Conservation (phyloP, 2,888 invertebrate genomes). For the Andricus curvator region DNA sequence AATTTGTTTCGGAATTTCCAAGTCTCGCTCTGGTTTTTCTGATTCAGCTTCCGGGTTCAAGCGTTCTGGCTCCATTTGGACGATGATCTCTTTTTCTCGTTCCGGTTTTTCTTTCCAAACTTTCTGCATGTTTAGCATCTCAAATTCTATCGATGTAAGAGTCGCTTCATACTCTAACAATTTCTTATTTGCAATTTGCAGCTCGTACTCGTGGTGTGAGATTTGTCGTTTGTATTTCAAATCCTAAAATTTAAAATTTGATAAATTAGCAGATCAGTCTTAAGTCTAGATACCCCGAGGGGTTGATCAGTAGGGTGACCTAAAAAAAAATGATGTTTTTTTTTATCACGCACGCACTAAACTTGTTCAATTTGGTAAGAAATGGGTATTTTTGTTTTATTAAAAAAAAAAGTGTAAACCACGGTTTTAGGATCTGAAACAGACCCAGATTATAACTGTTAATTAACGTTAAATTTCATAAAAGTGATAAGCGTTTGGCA, state of each 20-base stretch:
- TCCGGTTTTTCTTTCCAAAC: slow-evolving; percentile 61
- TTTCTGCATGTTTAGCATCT: slow-evolving; percentile 66
- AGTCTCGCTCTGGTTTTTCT: background rate
- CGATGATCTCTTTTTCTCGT: background rate
- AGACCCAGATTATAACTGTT: too few relatives aligned
- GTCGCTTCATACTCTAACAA: slow-evolving; percentile 63
- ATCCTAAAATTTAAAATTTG: slow-evolving; percentile 57
- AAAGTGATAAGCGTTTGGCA: too few relatives aligned
- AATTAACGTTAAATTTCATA: too few relatives aligned
- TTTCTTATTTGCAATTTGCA: slow-evolving; percentile 60
- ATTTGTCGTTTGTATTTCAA: slow-evolving; percentile 68
- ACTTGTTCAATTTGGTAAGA: too few relatives aligned
- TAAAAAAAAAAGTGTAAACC: too few relatives aligned
- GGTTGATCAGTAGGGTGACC: too few relatives aligned
- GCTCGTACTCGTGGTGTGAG: slow-evolving; percentile 67
- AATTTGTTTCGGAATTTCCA: background rate
- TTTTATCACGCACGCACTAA: too few relatives aligned
- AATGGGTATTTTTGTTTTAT: too few relatives aligned
- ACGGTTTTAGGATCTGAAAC: too few relatives aligned
- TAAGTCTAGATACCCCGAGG: too few relatives aligned
- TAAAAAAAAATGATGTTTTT: too few relatives aligned
- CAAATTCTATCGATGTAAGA: slow-evolving; percentile 65
- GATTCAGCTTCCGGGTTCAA: background rate
- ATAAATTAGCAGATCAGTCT: background rate
- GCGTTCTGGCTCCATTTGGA: background rate